phyloP scores from a whole-genome alignment of 2,888 invertebrate species.

The Hyposoter dolosus region DNA sequence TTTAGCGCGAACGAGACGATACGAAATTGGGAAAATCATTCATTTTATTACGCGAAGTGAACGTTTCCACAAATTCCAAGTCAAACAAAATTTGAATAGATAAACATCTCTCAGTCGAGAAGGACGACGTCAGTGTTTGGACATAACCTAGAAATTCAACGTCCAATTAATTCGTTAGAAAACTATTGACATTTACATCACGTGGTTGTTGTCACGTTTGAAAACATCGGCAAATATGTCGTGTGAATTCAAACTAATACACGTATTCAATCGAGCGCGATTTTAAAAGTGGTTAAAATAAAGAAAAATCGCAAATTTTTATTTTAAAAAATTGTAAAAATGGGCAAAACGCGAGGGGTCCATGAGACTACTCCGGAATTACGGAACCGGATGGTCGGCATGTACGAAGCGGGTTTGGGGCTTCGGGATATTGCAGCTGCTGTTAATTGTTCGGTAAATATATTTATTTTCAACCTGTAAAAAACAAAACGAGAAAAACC shows the following conservation, averaged over 20 bases:
- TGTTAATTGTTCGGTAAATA: conserved; percentile 82
- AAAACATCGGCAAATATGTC: conserved; percentile 67
- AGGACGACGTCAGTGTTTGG: background rate
- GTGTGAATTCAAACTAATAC: background rate
- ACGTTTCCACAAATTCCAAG: background rate
- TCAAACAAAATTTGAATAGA: background rate
- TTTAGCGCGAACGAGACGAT: conserved; percentile 47
- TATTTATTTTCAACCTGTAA: conserved; percentile 7
- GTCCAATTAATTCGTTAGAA: conserved; percentile 62
- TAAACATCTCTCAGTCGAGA: background rate
- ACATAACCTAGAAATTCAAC: conserved; percentile 56
- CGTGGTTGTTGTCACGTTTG: conserved; percentile 72
- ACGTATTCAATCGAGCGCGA: background rate
- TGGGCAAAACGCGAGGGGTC: conserved; percentile 83
- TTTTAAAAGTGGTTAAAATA: background rate
- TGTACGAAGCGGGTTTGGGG: conserved; percentile 83
- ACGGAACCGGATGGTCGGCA: conserved; percentile 83
- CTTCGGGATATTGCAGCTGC: conserved; percentile 82
- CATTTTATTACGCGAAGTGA: background rate
- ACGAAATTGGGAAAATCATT: conserved; percentile 41
- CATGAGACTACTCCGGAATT: conserved; percentile 84
- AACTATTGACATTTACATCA: conserved; percentile 76
- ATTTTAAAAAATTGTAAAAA: conserved; percentile 66
- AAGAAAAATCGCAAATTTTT: background rate
- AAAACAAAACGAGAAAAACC: background rate